phyloP scores from a whole-genome alignment of 2,797 vertebrate species.

The Phrynocephalus guinanensis region DNA sequence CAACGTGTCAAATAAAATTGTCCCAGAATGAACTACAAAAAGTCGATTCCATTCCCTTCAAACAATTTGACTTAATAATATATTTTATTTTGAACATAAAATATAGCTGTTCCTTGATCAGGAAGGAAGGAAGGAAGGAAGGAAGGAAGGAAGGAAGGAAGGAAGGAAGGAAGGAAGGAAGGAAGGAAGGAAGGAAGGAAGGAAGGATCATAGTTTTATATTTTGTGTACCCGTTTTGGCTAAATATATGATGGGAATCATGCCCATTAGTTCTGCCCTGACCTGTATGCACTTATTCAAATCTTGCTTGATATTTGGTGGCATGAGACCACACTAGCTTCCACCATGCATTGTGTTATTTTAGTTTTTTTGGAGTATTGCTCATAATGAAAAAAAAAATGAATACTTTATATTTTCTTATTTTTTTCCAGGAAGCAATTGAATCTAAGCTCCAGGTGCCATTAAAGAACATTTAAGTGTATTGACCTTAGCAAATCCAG shows the following conservation, averaged over 20 bases:
- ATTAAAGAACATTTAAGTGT: constrained; percentile 42
- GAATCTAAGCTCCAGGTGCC: constrained; percentile 40
- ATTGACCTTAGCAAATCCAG: constrained; percentile 38
- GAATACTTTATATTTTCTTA: constrained; percentile 41
- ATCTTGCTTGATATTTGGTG: constrained; percentile 8
- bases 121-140: neutral
- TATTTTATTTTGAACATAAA: too few relatives aligned
- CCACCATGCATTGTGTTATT: constrained; percentile 1
- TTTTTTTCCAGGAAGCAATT: constrained; percentile 29
- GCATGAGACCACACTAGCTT: neutral
- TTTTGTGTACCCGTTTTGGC: neutral
- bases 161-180: too few relatives aligned
- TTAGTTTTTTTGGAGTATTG: neutral
- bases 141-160: too few relatives aligned
- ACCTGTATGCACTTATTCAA: neutral
- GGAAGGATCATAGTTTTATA: neutral
- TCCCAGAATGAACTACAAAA: too few relatives aligned
- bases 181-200: too few relatives aligned
- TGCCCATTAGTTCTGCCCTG: neutral
- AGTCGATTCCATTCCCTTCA: too few relatives aligned
- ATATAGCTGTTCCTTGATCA: neutral
- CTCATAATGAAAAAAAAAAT: constrained; percentile 33
- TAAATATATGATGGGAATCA: neutral
- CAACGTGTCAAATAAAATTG: too few relatives aligned
- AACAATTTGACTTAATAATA: too few relatives aligned